Evolutionary conservation across 2,888 invertebrate species (phyloP), one percentile per base, ranked within the genome.

Genomic region (Drosophila borborema): DNA sequence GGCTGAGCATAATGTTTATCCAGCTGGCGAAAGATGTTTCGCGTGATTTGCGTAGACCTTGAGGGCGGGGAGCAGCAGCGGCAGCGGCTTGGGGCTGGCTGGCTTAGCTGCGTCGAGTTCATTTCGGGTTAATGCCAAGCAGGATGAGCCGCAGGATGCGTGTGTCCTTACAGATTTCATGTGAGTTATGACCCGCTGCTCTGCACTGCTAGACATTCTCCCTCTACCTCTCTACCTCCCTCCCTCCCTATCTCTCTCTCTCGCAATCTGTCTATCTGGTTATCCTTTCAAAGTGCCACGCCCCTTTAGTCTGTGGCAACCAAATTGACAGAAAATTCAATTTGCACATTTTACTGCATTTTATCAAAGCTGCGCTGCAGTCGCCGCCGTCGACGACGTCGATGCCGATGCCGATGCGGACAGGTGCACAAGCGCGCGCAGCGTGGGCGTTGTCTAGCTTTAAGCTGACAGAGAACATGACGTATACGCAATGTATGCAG

Each of bases 271-370:
- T 49, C 40, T 61, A n/a, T 54, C 54, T 23, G 54, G 46, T 3
- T 65, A 46, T 38, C 54, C 48, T 55, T 67, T 62, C 10, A 3
- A 23, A 43, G 51, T 51, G 65, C 58, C 71, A 71, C 75, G 62
- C 64, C 71, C 31, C 64, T 28, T 31, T 38, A 38, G 60, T 34
- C 67, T 67, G 68, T 46, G 54, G 53, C 64, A 71, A 71, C 66
- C 41, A 73, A 82, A 83, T 89, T 86, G 87, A 72, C 74, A 75
- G 70, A 73, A 89, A 89, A 89, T 89, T 83, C 64, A 85, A 86
- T 89, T 89, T 85, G 76, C 87, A 84, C 89, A 84, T 85, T 79
- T 85, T 86, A 72, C 82, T 89, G 84, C 89, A 88, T 68, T 85
- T 85, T 77, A 64, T 75, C 72, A 70, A 75, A 64, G 66, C 72